Conservation (phyloP, 1,140 invertebrate species). For the Drosophila lacteicornis region DNA sequence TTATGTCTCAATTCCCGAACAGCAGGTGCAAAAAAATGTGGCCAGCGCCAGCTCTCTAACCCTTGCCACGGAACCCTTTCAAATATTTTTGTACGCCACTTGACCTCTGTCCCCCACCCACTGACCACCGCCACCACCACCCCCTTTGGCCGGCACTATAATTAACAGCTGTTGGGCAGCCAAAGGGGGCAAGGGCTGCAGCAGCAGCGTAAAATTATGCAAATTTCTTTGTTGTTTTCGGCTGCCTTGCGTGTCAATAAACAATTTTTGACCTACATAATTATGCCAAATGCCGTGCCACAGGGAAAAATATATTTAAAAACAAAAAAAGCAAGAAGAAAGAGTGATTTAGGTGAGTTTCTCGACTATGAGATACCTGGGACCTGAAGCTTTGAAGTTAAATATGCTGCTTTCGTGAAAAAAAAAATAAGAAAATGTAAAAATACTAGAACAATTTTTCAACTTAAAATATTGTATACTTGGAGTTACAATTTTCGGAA, state of each 20-base stretch:
- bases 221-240: slow-evolving; percentile 78
- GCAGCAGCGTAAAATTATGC: slow-evolving; percentile 82
- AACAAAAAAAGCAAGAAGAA: slow-evolving; percentile 3
- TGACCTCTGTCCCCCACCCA: slow-evolving; percentile 24
- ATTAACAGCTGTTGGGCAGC: slow-evolving; percentile 77
- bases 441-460: too few relatives aligned
- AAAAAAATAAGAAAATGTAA: too few relatives aligned
- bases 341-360: background rate
- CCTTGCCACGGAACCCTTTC: slow-evolving; percentile 53
- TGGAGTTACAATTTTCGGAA: too few relatives aligned
- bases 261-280: slow-evolving; percentile 84
- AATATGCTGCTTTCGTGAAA: background rate
- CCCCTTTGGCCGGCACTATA: slow-evolving; percentile 56
- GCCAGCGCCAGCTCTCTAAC: slow-evolving; percentile 19
- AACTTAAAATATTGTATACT: too few relatives aligned
- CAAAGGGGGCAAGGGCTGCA: slow-evolving; percentile 13
- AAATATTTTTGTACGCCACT: slow-evolving; percentile 71
- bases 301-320: slow-evolving; percentile 30
- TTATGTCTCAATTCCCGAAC: slow-evolving; percentile 77
- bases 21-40: slow-evolving; percentile 76
- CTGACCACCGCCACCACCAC: slow-evolving; percentile 26
- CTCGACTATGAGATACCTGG: background rate
- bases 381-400: background rate
- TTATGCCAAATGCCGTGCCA: slow-evolving; percentile 81
- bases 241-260: slow-evolving; percentile 80